Base-by-base conservation (phyloP, 2,113 vertebrate genomes). In the Oxyura jamaicensis region DNA sequence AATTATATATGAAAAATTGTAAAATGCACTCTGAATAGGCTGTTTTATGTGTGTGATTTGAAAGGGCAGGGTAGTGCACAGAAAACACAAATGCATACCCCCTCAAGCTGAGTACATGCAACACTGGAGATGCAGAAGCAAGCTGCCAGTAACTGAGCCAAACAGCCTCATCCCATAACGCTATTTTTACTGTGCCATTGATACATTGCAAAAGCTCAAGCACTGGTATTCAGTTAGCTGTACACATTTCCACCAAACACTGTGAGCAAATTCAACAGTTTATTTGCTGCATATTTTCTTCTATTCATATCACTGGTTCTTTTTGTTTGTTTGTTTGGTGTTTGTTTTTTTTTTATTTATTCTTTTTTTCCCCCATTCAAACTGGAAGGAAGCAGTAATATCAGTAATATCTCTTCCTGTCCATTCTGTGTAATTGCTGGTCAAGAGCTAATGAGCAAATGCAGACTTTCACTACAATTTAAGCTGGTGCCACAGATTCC, bases 361-460 rank as follows among this genome's bases (percentile, higher is more conserved):
- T 52, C 12, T 60, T 8, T 25, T 36, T 36, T 7, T 97, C 89
- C 35, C 85, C 66, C 74, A 78, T 86, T 67, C 63, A 91, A 83
- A 93, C 53, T 60, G 77, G 56, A 88, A 94, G 65, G 50, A 97
- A 72, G 22, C 46, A 22, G 46, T 48, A 48, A 48, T 20, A 48
- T 48, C 41, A 68, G 60, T 71, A 95, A 60, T 67, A 79, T 83
- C 63, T 89, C 9, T 42, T 91, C 76, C 71, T 91, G 63, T 93
- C 90, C 93, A 59, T 83, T 65, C 60, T 55, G 74, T 1, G 0
- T 83, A 96, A 97, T 62, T 77, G 65, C 88, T 88, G 17, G 72
- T 94, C 85, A 92, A 92, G 67, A 82, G 79, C 86, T 97, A 96
- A 94, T 5, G 62, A 95, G 84, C 13, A 31, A 92, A 86, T 95